Evolutionary conservation across 1,140 invertebrate genomes (phyloP).

Genomic region (Euura lappo): DNA sequence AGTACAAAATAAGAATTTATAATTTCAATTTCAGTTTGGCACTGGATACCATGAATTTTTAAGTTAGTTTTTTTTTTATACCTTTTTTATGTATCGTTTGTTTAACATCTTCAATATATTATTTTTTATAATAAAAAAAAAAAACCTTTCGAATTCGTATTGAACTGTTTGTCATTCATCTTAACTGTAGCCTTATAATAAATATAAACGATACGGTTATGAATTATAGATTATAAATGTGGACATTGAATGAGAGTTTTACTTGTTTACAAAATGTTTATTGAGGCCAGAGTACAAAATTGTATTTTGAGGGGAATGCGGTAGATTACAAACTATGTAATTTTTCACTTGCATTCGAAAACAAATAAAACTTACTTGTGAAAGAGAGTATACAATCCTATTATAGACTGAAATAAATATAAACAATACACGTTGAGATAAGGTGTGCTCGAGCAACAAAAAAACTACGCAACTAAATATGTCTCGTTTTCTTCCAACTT

Average conservation of each 20-base stretch:
- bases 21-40: neutral
- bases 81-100: neutral
- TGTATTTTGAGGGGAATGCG: slow-evolving; percentile 44
- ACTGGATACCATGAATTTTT: neutral
- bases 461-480: neutral
- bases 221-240: neutral
- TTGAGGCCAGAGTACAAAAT: slow-evolving; percentile 55
- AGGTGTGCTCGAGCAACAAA: neutral
- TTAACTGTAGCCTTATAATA: too few species aligned
- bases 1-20: slow-evolving; percentile 3
- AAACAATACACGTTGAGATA: neutral
- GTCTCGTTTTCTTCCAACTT: neutral
- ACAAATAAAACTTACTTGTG: neutral
- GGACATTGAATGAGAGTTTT: neutral
- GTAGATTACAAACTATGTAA: slow-evolving; percentile 45
- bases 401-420: slow-evolving; percentile 7
- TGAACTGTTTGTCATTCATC: too few species aligned
- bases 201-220: neutral
- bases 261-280: slow-evolving; percentile 54
- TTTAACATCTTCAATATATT: neutral
- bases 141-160: neutral
- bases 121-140: slow-evolving; percentile 6
- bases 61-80: neutral
- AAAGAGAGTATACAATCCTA: neutral
- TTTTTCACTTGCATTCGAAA: slow-evolving; percentile 35